phyloP scores from a whole-genome alignment of 2,888 invertebrate genomes.

The Oxystoma pomonae region DNA sequence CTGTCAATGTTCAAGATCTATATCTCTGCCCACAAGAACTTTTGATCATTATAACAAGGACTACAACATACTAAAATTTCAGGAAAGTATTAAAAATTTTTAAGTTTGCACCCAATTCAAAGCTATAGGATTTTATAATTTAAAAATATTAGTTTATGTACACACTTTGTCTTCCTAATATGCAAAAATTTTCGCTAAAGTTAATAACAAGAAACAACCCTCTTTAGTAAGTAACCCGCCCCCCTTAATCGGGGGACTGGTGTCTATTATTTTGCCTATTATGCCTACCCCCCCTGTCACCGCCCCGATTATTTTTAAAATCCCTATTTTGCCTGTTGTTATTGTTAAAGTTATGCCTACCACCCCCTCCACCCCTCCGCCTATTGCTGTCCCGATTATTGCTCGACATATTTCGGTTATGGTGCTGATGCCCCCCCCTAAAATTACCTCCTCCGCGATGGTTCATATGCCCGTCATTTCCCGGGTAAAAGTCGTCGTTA shows the following conservation, averaged over 20 bases:
- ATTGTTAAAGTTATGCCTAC: not conserved
- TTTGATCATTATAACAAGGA: too few species aligned
- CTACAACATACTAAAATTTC: too few species aligned
- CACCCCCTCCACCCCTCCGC: slow-evolving; percentile 19
- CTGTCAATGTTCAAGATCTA: too few species aligned
- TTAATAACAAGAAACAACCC: too few species aligned
- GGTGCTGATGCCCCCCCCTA: slow-evolving; percentile 34
- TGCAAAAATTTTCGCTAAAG: too few species aligned
- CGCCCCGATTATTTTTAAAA: slow-evolving; percentile 2
- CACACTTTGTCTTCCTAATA: too few species aligned
- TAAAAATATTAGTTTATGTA: too few species aligned
- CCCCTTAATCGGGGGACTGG: not conserved
- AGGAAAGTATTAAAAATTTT: too few species aligned
- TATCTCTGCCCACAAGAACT: too few species aligned
- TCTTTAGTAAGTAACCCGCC: too few species aligned
- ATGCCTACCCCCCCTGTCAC: slow-evolving; percentile 17
- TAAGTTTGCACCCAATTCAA: too few species aligned
- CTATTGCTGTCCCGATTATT: slow-evolving; percentile 37
- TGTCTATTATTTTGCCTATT: slow-evolving; percentile 12
- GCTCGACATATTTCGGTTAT: slow-evolving; percentile 34
- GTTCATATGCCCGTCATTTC: slow-evolving; percentile 32
- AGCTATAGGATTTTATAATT: too few species aligned
- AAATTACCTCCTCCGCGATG: slow-evolving; percentile 15
- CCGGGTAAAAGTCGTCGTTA: not conserved
- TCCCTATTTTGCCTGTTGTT: not conserved